Percentiles rank a stretch among this genome's conserved stretches.
phyloP scores from a whole-genome alignment of 2,113 vertebrate genomes.

The Erinaceus europaeus region DNA sequence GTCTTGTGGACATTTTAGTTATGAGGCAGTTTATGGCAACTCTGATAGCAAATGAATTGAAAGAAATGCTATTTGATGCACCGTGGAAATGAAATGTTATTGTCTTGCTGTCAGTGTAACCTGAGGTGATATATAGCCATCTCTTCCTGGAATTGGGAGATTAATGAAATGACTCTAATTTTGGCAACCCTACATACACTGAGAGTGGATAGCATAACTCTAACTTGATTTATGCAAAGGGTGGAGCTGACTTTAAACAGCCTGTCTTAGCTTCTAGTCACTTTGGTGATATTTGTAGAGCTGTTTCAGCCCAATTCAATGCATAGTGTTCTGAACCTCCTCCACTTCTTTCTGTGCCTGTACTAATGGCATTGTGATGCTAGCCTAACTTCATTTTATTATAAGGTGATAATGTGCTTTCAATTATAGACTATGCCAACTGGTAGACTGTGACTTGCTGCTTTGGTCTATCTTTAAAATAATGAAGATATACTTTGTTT shows the following conservation, averaged over 20 bases:
- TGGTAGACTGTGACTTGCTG: background rate
- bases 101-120: slow-evolving; percentile 53
- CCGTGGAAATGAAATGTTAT: slow-evolving; percentile 26
- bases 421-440: background rate
- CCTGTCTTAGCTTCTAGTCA: background rate
- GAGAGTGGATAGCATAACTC: background rate
- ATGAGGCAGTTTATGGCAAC: slow-evolving; percentile 20
- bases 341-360: background rate
- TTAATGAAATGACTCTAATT: slow-evolving; percentile 70
- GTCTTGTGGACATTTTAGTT: slow-evolving; percentile 33
- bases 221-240: slow-evolving; percentile 46
- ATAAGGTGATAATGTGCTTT: background rate
- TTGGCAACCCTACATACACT: slow-evolving; percentile 30
- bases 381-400: background rate
- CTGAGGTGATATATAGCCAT: slow-evolving; percentile 52
- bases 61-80: slow-evolving; percentile 36
- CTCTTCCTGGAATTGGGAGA: slow-evolving; percentile 36
- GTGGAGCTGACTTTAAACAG: background rate
- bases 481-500: background rate
- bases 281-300: background rate
- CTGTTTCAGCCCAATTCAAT: background rate
- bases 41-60: slow-evolving; percentile 47
- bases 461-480: background rate
- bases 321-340: background rate
- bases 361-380: background rate